Percentiles rank a stretch among this genome's conserved stretches.
phyloP scores from a whole-genome alignment of 1,140 invertebrate genomes.

The Leptopilina clavipes region DNA sequence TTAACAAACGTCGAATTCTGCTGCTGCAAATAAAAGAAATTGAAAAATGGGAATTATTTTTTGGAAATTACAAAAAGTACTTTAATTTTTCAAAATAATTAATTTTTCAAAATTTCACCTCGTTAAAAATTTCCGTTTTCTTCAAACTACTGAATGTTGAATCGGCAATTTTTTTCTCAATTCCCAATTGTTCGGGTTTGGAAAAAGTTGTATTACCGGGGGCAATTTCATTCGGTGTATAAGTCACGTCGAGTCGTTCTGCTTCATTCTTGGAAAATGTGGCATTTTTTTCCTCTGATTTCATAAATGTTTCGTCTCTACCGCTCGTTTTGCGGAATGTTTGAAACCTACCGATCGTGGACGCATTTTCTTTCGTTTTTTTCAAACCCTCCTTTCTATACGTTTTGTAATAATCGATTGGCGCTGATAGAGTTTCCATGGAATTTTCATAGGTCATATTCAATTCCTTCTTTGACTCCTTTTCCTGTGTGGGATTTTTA shows the following conservation, averaged over 20 bases:
- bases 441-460: slow-evolving; percentile 42
- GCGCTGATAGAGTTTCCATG: slow-evolving; percentile 32
- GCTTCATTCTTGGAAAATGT: slow-evolving; percentile 46
- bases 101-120: slow-evolving; percentile 2
- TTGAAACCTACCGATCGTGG: slow-evolving; percentile 54
- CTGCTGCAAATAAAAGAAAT: slow-evolving; percentile 5
- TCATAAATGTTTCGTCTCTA: slow-evolving; percentile 45
- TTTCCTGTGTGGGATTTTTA: slow-evolving; percentile 56
- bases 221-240: slow-evolving; percentile 30
- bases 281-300: slow-evolving; percentile 42
- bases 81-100: too few species aligned
- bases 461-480: slow-evolving; percentile 38
- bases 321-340: slow-evolving; percentile 58
- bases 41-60: not conserved
- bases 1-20: slow-evolving; percentile 51
- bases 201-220: not conserved
- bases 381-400: slow-evolving; percentile 41
- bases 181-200: slow-evolving; percentile 2
- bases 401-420: slow-evolving; percentile 40
- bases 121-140: not conserved
- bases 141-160: slow-evolving; percentile 19
- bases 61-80: not conserved
- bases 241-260: slow-evolving; percentile 47
- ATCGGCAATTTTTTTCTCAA: slow-evolving; percentile 37
- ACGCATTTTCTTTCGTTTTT: slow-evolving; percentile 29